Evolutionary conservation across 2,797 vertebrate genomes (phyloP).

Genomic region (Halcyon smyrnensis): DNA sequence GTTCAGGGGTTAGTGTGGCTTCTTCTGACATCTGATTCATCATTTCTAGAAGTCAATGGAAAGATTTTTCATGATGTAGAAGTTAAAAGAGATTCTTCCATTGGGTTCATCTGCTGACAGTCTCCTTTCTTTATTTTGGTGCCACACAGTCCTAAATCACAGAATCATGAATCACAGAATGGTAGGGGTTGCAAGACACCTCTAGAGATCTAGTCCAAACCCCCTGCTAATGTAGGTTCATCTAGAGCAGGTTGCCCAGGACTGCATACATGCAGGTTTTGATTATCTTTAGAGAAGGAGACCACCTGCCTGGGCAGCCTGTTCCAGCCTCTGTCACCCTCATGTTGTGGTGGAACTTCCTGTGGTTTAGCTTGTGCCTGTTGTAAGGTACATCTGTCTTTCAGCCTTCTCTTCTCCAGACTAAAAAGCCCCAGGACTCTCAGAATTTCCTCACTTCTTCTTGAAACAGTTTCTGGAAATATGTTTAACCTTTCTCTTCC

Average conservation of each 20-base stretch:
- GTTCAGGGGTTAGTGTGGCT: neutral
- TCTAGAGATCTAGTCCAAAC: neutral
- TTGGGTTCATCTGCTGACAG: neutral
- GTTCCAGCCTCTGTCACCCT: neutral
- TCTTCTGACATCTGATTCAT: neutral
- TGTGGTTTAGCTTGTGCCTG: neutral
- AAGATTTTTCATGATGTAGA: neutral
- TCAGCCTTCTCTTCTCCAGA: neutral
- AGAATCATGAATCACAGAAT: neutral
- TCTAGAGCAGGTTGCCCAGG: neutral
- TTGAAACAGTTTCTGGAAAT: neutral
- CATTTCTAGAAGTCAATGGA: neutral
- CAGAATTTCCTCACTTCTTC: neutral
- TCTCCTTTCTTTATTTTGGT: neutral
- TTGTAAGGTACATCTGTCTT: neutral
- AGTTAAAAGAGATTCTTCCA: neutral
- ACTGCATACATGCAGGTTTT: neutral
- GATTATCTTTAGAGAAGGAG: too few species aligned
- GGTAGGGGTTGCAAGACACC: neutral
- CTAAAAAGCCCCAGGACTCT: neutral
- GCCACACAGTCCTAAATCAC: neutral
- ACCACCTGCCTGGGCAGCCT: too few species aligned
- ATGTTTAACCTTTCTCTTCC: neutral
- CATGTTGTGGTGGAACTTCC: neutral
- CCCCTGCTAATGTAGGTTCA: neutral